Evolutionary conservation across 2,797 vertebrate genomes (phyloP).

Genomic region (Phylloscopus collybita): DNA sequence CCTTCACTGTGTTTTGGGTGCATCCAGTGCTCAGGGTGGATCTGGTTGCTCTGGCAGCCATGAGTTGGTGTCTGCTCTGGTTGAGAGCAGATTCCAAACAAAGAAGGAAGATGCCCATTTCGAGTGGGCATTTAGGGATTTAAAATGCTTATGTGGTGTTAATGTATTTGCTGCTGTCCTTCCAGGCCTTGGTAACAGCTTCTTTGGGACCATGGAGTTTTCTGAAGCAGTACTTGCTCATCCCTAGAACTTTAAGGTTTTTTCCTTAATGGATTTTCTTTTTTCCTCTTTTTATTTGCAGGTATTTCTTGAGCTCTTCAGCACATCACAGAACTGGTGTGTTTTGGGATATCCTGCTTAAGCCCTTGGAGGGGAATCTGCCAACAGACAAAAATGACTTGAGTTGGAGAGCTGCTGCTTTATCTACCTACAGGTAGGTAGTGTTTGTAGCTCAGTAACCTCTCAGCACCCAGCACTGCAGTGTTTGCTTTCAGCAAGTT

Average conservation of each 20-base stretch:
- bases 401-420: slow-evolving; percentile 19
- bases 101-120: not conserved
- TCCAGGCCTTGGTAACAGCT: not conserved
- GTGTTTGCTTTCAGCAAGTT: not conserved
- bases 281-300: not conserved
- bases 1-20: rapidly evolving
- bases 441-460: not conserved
- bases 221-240: not conserved
- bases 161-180: not conserved
- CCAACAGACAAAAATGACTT: slow-evolving; percentile 26
- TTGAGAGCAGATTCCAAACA: not conserved
- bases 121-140: not conserved
- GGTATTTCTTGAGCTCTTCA: slow-evolving; percentile 5
- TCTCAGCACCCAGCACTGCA: not conserved
- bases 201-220: not conserved
- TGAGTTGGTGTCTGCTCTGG: not conserved
- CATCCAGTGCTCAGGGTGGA: not conserved
- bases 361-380: not conserved
- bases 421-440: slow-evolving; percentile 47
- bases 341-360: not conserved
- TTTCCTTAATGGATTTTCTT: not conserved
- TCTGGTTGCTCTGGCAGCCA: not conserved
- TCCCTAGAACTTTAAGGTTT: not conserved
- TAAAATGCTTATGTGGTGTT: not conserved
- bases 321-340: not conserved